Conservation (phyloP, 2,797 vertebrate genomes). For the Microhierax caerulescens region DNA sequence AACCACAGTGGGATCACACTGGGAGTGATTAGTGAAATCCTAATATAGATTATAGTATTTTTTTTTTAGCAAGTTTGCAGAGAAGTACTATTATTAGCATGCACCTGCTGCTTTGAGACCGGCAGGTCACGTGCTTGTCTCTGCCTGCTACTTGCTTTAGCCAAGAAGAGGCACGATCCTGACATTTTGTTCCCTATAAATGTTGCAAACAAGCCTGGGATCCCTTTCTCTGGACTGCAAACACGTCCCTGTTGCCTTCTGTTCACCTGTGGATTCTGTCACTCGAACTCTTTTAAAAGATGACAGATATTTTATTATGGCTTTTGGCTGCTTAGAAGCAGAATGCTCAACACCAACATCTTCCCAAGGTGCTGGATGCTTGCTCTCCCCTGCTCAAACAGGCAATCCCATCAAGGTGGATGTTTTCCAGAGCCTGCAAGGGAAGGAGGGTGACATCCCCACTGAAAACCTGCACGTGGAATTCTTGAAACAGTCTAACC, state of each 20-base stretch:
- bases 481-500: not conserved
- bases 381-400: not conserved
- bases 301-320: not conserved
- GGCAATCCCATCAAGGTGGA: fast-evolving
- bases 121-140: not conserved
- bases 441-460: not conserved
- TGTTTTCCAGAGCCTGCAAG: not conserved
- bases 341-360: fast-evolving
- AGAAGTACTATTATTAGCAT: not conserved
- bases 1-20: too few relatives aligned
- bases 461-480: fast-evolving
- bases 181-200: fast-evolving
- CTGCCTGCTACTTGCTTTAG: not conserved
- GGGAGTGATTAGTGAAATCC: not conserved
- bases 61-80: not conserved
- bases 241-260: fast-evolving
- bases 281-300: fast-evolving
- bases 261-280: not conserved
- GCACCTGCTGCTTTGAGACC: not conserved
- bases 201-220: not conserved
- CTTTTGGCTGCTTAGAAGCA: not conserved
- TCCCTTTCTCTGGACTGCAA: not conserved
- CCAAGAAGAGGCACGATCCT: too few relatives aligned
- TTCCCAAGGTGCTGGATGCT: not conserved
- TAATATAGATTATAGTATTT: fast-evolving